Percentiles rank a stretch among this genome's conserved stretches.
phyloP scores from a whole-genome alignment of 2,113 vertebrate species.

The Trichomycterus rosablanca region DNA sequence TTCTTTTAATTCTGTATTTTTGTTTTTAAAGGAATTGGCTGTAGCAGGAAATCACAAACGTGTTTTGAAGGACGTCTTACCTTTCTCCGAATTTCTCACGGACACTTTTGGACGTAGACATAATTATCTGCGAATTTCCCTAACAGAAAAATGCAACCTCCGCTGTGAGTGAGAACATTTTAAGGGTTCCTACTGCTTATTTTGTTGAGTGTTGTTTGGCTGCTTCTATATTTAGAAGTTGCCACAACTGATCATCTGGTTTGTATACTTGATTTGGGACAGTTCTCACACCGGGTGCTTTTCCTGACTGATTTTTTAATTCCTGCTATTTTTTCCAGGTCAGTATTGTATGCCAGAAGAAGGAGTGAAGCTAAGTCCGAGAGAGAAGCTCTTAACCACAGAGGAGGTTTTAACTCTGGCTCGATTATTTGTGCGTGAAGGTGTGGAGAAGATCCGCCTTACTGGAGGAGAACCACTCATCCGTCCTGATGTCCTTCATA shows the following conservation, averaged over 20 bases:
- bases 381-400: conserved; percentile 77
- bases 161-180: conserved; percentile 77
- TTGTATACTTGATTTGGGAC: too few relatives aligned
- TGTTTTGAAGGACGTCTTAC: conserved; percentile 56
- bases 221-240: too few relatives aligned
- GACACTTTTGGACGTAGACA: conserved; percentile 86
- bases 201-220: too few relatives aligned
- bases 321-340: conserved; percentile 72
- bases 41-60: conserved; percentile 44
- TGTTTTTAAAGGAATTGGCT: conserved; percentile 56
- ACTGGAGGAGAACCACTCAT: conserved; percentile 95
- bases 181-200: too few relatives aligned
- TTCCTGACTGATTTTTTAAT: too few relatives aligned
- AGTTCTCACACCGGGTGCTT: too few relatives aligned
- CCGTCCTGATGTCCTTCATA: conserved; percentile 83
- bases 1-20: background rate
- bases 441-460: conserved; percentile 90
- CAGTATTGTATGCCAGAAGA: conserved; percentile 98
- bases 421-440: conserved; percentile 86
- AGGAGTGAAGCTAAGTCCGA: conserved; percentile 85
- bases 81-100: conserved; percentile 85
- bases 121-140: conserved; percentile 90
- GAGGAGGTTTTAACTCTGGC: conserved; percentile 83
- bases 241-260: too few relatives aligned
- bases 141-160: conserved; percentile 96